These are phyloP conservation scores for Lepidocyrtinus sp. DNA, from an alignment of 2,888 invertebrate species.

Conservation along the genomic window DNA sequence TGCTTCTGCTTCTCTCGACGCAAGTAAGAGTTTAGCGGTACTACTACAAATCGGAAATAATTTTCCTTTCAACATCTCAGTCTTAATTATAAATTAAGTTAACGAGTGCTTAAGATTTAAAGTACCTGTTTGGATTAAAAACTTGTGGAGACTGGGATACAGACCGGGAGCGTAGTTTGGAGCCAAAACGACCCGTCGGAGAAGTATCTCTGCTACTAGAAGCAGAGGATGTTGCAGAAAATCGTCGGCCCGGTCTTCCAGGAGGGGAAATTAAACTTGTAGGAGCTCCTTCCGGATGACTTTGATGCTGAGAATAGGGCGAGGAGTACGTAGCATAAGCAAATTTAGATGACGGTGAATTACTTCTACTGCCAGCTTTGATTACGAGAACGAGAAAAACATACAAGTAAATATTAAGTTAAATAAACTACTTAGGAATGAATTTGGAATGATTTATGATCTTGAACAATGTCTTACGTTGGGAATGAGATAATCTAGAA, in stretches of 20 bases:
- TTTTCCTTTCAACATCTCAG: too few species aligned
- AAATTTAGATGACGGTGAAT: constrained; percentile 91
- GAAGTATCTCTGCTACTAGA: constrained; percentile 69
- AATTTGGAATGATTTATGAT: too few species aligned
- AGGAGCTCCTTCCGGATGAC: constrained; percentile 53
- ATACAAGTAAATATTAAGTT: neutral
- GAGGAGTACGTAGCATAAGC: constrained; percentile 79
- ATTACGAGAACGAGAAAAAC: constrained; percentile 68
- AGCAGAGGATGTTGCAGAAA: constrained; percentile 68
- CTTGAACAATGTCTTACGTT: too few species aligned
- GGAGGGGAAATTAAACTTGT: constrained; percentile 60
- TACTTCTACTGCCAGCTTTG: constrained; percentile 95
- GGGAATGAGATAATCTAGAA: constrained; percentile 90
- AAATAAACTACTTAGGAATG: too few species aligned
- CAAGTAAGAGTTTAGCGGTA: constrained; percentile 81
- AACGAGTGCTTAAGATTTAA: too few species aligned
- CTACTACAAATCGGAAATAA: constrained; percentile 54
- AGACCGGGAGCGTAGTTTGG: constrained; percentile 69
- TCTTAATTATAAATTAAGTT: too few species aligned
- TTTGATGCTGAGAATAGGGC: constrained; percentile 66
- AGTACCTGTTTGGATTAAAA: constrained; percentile 56
- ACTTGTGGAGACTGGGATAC: constrained; percentile 69
- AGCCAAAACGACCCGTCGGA: constrained; percentile 65
- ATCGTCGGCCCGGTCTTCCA: constrained; percentile 63
- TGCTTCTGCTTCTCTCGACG: constrained; percentile 89